Base-by-base conservation (phyloP, 1,140 invertebrate species). In the roundworm (Caenorhabditis elegans) region DNA sequence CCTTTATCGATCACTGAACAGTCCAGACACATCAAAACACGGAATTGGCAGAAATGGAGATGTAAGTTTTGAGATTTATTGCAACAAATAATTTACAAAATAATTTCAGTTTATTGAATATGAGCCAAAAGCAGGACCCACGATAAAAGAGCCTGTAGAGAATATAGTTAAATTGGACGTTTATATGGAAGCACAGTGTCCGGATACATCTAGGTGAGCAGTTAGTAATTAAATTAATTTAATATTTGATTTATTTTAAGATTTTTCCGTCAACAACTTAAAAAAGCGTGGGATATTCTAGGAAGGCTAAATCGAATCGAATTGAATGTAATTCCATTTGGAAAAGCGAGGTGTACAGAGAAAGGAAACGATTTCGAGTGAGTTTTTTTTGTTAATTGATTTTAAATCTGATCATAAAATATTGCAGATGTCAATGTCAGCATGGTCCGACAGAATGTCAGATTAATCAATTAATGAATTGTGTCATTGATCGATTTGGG, bases 391-490 rank as follows among this genome's bases (percentile, higher is more conserved):
- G 5, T 70, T 1, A n/a, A 79, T 4, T 43, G 1, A 46, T n/a
- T 13, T 15, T 15, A 26, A 77, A 48, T 24, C 28, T 49, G 49
- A 15, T n/a, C n/a, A n/a, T 24, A 48, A 19, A 53, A 47, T 43
- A 48, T 82, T 79, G 15, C 76, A 89, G 85, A 46, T 88, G 87
- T 51, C 70, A 85, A 24, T 89, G 88, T 47, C 88, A 89, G 79
- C 88, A 89, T 76, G 88, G 88, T 13, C 22, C 76, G 28, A 81
- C 82, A n/a, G 88, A 89, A 75, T 89, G 88, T 80, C 79, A 79
- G 49, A 36, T 90, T n/a, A 89, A 89, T 80, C 83, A 85, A 24
- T 78, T 89, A 39, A 90, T 90, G 89, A 90, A 90, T 76, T 89
- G 88, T 65, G 88, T 84, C 17, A 89, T 89, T 26, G 85, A 89